Conservation (phyloP, 2,113 vertebrate genomes). For the Murina feae region DNA sequence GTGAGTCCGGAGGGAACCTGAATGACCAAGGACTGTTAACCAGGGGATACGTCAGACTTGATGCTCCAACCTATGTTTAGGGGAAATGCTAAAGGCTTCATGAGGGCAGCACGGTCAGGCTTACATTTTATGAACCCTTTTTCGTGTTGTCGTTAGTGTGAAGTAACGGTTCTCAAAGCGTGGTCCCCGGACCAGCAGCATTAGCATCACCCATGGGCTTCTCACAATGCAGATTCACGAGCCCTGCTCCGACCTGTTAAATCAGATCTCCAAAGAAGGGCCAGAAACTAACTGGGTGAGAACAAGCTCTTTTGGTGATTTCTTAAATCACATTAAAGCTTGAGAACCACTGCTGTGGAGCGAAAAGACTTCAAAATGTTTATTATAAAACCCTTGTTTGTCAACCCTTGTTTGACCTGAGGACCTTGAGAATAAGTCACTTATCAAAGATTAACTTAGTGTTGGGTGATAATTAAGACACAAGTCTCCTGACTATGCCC, state of each 20-base stretch:
- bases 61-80: neutral
- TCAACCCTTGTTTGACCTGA: neutral
- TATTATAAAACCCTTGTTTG: neutral
- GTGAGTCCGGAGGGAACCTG: neutral
- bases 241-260: neutral
- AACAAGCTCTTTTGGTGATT: neutral
- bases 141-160: neutral
- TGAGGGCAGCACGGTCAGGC: neutral
- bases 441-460: conserved; percentile 12
- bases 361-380: neutral
- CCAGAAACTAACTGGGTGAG: neutral
- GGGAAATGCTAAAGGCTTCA: neutral
- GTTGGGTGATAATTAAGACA: neutral
- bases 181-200: neutral
- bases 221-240: neutral
- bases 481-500: neutral
- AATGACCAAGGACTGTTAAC: neutral
- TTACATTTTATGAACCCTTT: neutral
- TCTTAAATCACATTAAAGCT: neutral
- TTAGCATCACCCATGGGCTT: neutral
- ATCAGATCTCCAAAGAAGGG: neutral
- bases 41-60: neutral
- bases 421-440: neutral
- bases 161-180: neutral
- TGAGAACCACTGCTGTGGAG: neutral